Base-by-base conservation (phyloP, 2,797 vertebrate genomes). In the Amniataba percoides region DNA sequence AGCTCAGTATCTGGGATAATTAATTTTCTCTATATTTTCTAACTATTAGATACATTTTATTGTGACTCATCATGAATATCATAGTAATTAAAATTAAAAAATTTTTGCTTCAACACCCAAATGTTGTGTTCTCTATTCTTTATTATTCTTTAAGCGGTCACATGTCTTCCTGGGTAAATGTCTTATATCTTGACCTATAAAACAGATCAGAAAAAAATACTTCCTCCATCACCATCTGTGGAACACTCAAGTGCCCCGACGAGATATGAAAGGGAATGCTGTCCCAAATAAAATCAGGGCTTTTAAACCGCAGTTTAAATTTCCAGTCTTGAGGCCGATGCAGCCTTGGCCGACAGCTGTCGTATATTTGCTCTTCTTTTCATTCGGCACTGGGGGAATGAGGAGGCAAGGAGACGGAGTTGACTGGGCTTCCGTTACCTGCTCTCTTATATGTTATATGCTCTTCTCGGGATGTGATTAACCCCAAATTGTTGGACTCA, bases 281-380 rank as follows among this genome's bases (percentile, higher is more conserved):
- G 53, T 81, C 55, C 64, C 60, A 78, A 84, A 87, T 80, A 34
- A 85, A 81, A 88, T 73, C 39, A 60, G 49, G 40, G 61, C 74
- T 77, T 86, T 85, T 51, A 85, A 87, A 86, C 18, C 23, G 71
- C 43, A 76, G 61, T 76, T 82, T 85, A 43, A 72, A 68, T 84
- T 71, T 87, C 64, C 71, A 51, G 48, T 78, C 56, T 66, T 69
- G 27, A 74, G 81, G 39, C 46, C 3, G 52, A 59, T 69, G 42
- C 60, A 34, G 61, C 64, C 66, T n/a, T 14, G 25, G 43, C 5
- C 6, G 19, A 76, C 59, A 84, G 80, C 76, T 89, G 84, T 75
- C 31, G 43, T 64, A 53, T 65, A 48, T 78, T 51, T 80, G 69
- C 52, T 61, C 53, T 48, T 77, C 40, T 65, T 78, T 67, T 77